Evolutionary conservation across 2,888 invertebrate species (phyloP), one percentile per base, ranked within the genome.

Genomic region (Lampropteryx suffumata): DNA sequence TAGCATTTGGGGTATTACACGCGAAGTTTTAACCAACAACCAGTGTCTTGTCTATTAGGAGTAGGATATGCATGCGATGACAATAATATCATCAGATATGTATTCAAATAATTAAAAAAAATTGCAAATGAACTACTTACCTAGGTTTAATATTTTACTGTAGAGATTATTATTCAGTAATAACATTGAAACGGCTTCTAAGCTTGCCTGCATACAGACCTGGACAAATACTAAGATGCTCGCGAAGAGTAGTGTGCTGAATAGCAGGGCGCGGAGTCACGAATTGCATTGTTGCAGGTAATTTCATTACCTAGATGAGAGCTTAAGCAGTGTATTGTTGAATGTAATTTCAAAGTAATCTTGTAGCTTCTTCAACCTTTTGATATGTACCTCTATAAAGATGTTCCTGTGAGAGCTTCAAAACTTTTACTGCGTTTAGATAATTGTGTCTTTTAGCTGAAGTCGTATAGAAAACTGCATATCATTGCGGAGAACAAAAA

Each of bases 281-380:
- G 76, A 75, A 73, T 69, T 68, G 73, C 78, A 80, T 82, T 82
- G 82, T 83, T 79, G 75, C 70, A 73, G 65, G 73, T 79, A 80
- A 84, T 82, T 79, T 77, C 71, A 82, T 82, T 81, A n/a, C n/a
- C n/a, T n/a, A 82, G 67, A 61, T 64, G 53, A 66, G 55, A 68
- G 61, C 65, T 64, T 60, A 29, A 30, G 30, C 37, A 45, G 42
- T 46, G 26, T 42, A 41, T 43, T 37, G 40, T 50, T 49, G 41
- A 53, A 50, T 57, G 41, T 49, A 52, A 47, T 48, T 62, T 14
- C 33, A 33, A 17, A 30, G 36, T 57, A 45, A 50, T 47, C 55
- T 39, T 47, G 42, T 40, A 40, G 30, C 49, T 11, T 51, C 36
- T 30, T 35, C 33, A 44, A 29, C 44, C 11, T 41, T 24, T 33